Conservation (phyloP, 2,797 vertebrate species). For the Tragelaphus eurycerus region DNA sequence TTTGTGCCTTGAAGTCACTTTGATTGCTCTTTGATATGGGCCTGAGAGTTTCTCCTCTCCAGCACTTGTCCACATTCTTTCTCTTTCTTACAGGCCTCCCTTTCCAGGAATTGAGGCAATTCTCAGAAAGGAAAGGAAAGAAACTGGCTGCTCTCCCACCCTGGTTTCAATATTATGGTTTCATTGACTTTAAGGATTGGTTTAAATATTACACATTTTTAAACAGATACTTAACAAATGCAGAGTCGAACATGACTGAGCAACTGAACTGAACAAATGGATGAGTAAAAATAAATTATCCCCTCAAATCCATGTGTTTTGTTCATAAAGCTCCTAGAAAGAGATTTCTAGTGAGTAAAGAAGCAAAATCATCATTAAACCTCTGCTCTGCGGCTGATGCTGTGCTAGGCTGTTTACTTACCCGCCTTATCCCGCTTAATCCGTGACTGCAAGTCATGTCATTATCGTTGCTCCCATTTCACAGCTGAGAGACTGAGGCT, state of each 20-base stretch:
- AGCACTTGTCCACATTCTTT: not conserved
- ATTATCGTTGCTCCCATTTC: accelerated
- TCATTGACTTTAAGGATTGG: not conserved
- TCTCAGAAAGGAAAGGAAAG: not conserved
- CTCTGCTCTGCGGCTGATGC: accelerated
- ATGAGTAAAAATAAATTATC: not conserved
- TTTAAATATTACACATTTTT: not conserved
- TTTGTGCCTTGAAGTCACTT: not conserved
- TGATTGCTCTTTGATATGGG: not conserved
- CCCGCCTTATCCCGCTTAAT: accelerated
- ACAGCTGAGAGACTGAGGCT: not conserved
- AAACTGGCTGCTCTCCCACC: not conserved
- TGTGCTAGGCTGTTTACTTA: no score
- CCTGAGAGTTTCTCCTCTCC: not conserved
- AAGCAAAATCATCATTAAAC: not conserved
- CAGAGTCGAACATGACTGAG: no score
- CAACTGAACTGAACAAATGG: not conserved
- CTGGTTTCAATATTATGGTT: not conserved
- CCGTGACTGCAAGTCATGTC: accelerated
- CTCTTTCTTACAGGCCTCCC: not conserved
- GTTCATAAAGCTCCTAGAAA: not conserved
- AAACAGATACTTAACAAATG: not conserved
- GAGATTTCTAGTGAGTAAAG: not conserved
- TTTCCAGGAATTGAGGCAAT: not conserved
- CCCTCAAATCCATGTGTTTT: not conserved